Percentiles rank a stretch among this genome's conserved stretches.
Conservation (phyloP, 2,888 invertebrate species). For the Cactoblastis cactorum region DNA sequence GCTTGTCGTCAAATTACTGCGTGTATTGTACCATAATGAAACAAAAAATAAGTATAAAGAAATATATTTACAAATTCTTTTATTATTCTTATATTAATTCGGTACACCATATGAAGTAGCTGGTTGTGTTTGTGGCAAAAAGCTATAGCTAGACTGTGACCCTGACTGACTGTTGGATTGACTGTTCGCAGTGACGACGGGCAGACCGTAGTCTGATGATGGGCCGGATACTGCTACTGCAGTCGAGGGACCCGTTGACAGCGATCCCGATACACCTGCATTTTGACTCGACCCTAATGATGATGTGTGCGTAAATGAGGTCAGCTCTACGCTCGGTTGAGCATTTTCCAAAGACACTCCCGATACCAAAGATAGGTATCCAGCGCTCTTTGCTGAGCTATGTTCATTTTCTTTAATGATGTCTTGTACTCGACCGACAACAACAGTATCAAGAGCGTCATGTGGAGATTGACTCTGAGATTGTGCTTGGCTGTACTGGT, state of each 20-base stretch:
- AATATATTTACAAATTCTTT: constrained; percentile 34
- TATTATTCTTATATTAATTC: constrained; percentile 31
- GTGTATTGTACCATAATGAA: no score
- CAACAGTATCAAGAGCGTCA: constrained; percentile 56
- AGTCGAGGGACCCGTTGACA: constrained; percentile 30
- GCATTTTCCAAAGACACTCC: constrained; percentile 64
- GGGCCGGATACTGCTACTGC: constrained; percentile 30
- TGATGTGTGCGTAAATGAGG: constrained; percentile 64
- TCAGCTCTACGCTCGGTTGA: constrained; percentile 63
- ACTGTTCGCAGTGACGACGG: constrained; percentile 34
- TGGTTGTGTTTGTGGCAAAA: constrained; percentile 57
- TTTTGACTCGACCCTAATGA: constrained; percentile 30
- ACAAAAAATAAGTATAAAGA: constrained; percentile 21
- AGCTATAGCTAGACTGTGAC: constrained; percentile 36
- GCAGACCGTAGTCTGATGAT: constrained; percentile 43
- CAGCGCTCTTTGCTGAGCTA: constrained; percentile 55
- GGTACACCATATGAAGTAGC: constrained; percentile 56
- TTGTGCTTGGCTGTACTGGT: constrained; percentile 47
- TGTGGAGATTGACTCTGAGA: constrained; percentile 35
- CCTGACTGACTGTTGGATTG: constrained; percentile 28
- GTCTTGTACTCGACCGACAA: constrained; percentile 55
- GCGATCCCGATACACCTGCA: constrained; percentile 23
- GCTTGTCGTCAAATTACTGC: no score
- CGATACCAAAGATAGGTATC: constrained; percentile 61
- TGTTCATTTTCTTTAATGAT: constrained; percentile 66